phyloP scores from a whole-genome alignment of 2,113 vertebrate genomes.

The Toxostoma redivivum region DNA sequence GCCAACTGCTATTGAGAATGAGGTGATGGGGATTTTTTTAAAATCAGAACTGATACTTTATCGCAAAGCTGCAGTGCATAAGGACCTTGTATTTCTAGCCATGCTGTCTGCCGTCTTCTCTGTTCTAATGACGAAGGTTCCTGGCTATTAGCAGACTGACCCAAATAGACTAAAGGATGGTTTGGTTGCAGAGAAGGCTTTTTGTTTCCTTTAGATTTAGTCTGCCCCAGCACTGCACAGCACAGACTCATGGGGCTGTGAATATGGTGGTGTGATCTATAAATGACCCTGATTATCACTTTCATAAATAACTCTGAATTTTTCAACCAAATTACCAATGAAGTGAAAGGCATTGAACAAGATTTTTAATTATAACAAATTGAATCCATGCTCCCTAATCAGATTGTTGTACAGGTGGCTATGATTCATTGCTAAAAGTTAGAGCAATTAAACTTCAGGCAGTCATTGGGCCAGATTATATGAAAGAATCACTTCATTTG shows the following conservation, averaged over 20 bases:
- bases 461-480: neutral
- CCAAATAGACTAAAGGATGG: neutral
- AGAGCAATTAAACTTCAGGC: conserved; percentile 18
- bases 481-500: neutral
- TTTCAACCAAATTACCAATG: conserved; percentile 1
- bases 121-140: neutral
- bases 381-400: neutral
- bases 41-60: neutral
- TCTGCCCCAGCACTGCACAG: neutral
- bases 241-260: neutral
- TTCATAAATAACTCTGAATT: conserved; percentile 12
- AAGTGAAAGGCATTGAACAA: conserved; percentile 4
- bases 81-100: neutral
- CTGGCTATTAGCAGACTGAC: neutral
- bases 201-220: neutral
- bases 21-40: neutral
- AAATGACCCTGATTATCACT: neutral
- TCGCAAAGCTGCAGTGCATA: neutral
- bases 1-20: neutral
- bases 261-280: neutral
- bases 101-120: neutral
- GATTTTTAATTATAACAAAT: conserved; percentile 50
- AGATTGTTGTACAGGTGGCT: neutral
- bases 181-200: neutral
- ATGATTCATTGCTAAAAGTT: conserved; percentile 32